Evolutionary conservation across 2,797 vertebrate species (phyloP).

Genomic region (Coluber constrictor): DNA sequence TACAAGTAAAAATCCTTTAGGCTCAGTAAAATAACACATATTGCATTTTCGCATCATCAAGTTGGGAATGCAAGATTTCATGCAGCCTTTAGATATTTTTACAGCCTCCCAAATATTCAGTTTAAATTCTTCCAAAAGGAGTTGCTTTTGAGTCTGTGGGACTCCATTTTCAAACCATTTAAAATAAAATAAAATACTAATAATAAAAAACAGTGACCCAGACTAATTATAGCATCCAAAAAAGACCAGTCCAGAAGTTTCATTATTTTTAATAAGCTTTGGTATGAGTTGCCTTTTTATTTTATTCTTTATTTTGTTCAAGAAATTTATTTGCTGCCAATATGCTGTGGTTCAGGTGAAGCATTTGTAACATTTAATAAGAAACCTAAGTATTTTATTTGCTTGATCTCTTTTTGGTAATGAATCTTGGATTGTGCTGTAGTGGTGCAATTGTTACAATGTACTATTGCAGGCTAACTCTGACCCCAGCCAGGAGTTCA

Average conservation of each 20-base stretch:
- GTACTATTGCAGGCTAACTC: too few relatives aligned
- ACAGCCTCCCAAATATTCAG: background rate
- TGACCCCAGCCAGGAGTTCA: too few relatives aligned
- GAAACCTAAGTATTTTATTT: constrained; percentile 19
- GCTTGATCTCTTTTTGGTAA: background rate
- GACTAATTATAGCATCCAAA: background rate
- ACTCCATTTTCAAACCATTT: background rate
- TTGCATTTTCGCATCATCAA: background rate
- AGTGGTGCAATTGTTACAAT: too few relatives aligned
- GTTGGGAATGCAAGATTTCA: background rate
- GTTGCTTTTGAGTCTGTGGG: background rate
- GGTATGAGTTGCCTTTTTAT: constrained; percentile 22
- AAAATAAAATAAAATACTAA: background rate
- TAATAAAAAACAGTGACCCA: background rate
- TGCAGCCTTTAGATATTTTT: background rate
- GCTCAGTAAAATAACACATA: background rate
- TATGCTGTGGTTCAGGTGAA: background rate
- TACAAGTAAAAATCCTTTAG: background rate
- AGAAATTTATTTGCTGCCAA: too few relatives aligned
- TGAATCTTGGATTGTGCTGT: background rate
- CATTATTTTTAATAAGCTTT: background rate
- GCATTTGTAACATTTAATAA: background rate
- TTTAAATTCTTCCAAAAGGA: background rate
- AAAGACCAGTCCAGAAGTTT: constrained; percentile 11
- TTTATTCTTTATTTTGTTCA: too few relatives aligned